Percentiles rank a stretch among this genome's conserved stretches.
phyloP scores from a whole-genome alignment of 1,140 invertebrate genomes.

The Arion vulgaris region DNA sequence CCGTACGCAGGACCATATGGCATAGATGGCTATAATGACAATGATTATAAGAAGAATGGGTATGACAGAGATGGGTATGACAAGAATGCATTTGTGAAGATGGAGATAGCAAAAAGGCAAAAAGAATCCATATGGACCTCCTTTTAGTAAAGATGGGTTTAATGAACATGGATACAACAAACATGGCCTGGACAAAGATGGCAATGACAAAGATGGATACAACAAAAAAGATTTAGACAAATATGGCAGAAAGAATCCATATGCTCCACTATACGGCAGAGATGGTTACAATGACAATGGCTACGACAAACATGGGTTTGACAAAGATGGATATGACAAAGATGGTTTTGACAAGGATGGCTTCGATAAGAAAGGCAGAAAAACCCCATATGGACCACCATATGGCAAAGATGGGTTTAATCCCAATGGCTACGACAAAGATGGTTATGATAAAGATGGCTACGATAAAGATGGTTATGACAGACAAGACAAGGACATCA shows the following conservation, averaged over 20 bases:
- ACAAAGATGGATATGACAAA: not conserved
- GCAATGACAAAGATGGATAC: slow-evolving; percentile 4
- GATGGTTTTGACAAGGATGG: slow-evolving; percentile 13
- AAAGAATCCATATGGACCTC: slow-evolving; percentile 3
- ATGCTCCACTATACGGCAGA: not conserved
- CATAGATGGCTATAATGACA: not conserved
- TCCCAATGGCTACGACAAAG: not conserved
- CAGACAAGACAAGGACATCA: not conserved
- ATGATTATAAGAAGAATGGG: not conserved
- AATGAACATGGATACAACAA: not conserved
- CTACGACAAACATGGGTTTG: not conserved
- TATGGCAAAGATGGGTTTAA: slow-evolving; percentile 4
- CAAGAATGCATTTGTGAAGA: not conserved
- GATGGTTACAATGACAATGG: slow-evolving; percentile 8
- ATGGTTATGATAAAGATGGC: not conserved
- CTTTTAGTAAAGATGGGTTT: slow-evolving; percentile 11
- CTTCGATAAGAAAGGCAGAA: not conserved
- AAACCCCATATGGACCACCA: slow-evolving; percentile 2
- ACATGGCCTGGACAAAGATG: slow-evolving; percentile 1
- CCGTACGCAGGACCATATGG: not conserved
- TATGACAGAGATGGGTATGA: slow-evolving; percentile 7
- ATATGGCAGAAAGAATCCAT: not conserved
- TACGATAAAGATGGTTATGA: slow-evolving; percentile 11
- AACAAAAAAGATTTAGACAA: slow-evolving; percentile 3
- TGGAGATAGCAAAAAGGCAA: not conserved